A percentile compares a stretch with the other conserved stretches of the same genome.
Evolutionary conservation across 2,888 invertebrate genomes (phyloP).

Genomic region (Harpalus rufipes): DNA sequence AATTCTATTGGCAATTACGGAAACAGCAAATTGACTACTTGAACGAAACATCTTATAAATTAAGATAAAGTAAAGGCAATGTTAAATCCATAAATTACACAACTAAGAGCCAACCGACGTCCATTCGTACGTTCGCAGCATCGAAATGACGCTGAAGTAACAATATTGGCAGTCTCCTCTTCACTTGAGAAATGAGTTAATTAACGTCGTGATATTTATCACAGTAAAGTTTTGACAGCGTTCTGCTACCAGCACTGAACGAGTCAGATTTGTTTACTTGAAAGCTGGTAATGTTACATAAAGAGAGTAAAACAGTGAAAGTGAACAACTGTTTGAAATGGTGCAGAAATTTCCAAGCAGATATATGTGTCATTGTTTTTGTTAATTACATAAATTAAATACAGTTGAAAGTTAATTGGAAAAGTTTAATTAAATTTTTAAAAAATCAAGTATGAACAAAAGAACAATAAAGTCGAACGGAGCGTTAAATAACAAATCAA

Average conservation of each 20-base stretch:
- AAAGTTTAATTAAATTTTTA: too few relatives aligned
- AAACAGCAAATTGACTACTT: conserved; percentile 9
- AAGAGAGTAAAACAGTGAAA: conserved; percentile 34
- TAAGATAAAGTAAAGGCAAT: conserved; percentile 29
- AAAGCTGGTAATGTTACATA: conserved; percentile 54
- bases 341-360: conserved; percentile 42
- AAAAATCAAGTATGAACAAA: too few relatives aligned
- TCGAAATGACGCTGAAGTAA: not conserved
- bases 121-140: not conserved
- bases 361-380: not conserved
- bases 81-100: conserved; percentile 44
- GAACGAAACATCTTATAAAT: conserved; percentile 31
- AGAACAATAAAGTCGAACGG: too few relatives aligned
- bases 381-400: too few relatives aligned
- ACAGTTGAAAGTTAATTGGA: too few relatives aligned
- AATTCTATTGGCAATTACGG: not conserved
- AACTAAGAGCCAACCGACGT: not conserved
- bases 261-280: conserved; percentile 59
- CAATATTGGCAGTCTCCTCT: conserved; percentile 20
- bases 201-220: conserved; percentile 64
- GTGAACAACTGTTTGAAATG: conserved; percentile 46
- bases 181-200: conserved; percentile 56
- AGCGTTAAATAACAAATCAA: too few relatives aligned
- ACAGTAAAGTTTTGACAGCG: conserved; percentile 59
- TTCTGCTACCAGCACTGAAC: conserved; percentile 26